Evolutionary conservation across 2,888 invertebrate species (phyloP).

Genomic region (Lissocephala sabroskyi): DNA sequence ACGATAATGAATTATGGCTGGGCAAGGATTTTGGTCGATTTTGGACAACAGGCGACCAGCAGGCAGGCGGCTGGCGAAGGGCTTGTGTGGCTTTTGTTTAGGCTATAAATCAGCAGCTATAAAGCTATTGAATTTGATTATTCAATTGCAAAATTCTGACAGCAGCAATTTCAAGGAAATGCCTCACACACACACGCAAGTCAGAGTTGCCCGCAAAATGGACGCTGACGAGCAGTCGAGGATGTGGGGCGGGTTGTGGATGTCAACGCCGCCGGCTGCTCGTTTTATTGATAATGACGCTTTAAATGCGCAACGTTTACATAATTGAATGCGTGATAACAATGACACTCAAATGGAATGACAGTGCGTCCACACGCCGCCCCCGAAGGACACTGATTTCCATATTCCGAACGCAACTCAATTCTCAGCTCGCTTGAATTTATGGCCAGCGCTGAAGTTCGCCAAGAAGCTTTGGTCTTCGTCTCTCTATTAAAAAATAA

Average conservation of each 20-base stretch:
- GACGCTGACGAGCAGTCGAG: too few relatives aligned
- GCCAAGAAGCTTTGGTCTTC: constrained; percentile 19
- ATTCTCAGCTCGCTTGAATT: constrained; percentile 17
- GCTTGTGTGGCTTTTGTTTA: too few relatives aligned
- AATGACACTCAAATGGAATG: constrained; percentile 20
- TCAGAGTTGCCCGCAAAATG: not conserved
- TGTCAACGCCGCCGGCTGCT: constrained; percentile 18
- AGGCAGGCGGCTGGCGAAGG: too few relatives aligned
- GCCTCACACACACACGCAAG: constrained; percentile 3
- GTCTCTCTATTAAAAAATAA: constrained; percentile 59
- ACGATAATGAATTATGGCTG: constrained; percentile 44
- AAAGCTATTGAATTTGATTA: constrained; percentile 51
- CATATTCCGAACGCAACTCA: too few relatives aligned
- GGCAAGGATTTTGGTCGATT: not conserved
- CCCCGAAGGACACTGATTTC: too few relatives aligned
- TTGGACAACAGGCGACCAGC: too few relatives aligned
- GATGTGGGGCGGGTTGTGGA: too few relatives aligned
- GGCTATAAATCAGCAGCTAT: constrained; percentile 15
- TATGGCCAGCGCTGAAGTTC: constrained; percentile 23
- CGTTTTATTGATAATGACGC: constrained; percentile 39
- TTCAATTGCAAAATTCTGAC: constrained; percentile 55
- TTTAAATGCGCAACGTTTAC: constrained; percentile 46
- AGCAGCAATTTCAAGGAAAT: constrained; percentile 45
- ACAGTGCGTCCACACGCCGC: too few relatives aligned
- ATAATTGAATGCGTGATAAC: constrained; percentile 44